A percentile compares a stretch with the other conserved stretches of the same genome.
phyloP scores from a whole-genome alignment of 2,888 invertebrate species.

The Leptinotarsa haldemani region DNA sequence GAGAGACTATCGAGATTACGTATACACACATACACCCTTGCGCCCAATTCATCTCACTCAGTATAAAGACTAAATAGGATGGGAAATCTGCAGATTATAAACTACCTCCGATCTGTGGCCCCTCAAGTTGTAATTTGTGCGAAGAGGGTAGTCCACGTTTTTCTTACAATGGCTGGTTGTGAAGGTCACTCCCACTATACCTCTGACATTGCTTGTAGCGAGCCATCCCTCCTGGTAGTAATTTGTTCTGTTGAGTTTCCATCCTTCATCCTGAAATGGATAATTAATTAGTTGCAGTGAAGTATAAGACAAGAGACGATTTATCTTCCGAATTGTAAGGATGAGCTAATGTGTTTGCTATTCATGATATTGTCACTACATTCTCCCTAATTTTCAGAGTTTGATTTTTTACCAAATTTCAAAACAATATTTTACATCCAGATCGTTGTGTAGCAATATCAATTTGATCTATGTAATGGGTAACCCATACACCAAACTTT shows the following conservation, averaged over 20 bases:
- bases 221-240: conserved; percentile 99
- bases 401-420: too few relatives aligned
- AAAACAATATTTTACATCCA: too few relatives aligned
- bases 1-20: too few relatives aligned
- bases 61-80: neutral
- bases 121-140: conserved; percentile 96
- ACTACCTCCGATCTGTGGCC: conserved; percentile 95
- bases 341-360: neutral
- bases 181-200: conserved; percentile 96
- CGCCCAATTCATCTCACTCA: neutral
- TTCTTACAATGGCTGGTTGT: conserved; percentile 93
- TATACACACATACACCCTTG: neutral
- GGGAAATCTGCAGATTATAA: neutral
- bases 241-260: conserved; percentile 94
- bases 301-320: neutral
- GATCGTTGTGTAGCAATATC: too few relatives aligned
- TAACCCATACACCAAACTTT: too few relatives aligned
- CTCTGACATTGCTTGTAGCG: conserved; percentile 93
- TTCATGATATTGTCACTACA: neutral
- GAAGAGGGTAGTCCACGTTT: conserved; percentile 85
- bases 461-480: too few relatives aligned
- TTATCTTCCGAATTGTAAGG: neutral
- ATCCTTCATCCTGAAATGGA: conserved; percentile 84
- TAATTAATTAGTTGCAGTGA: conserved; percentile 1
- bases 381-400: too few relatives aligned